Evolutionary conservation across 1,140 invertebrate species (phyloP), one percentile per base, ranked within the genome.

Genomic region (Gonatopus flavifemur): DNA sequence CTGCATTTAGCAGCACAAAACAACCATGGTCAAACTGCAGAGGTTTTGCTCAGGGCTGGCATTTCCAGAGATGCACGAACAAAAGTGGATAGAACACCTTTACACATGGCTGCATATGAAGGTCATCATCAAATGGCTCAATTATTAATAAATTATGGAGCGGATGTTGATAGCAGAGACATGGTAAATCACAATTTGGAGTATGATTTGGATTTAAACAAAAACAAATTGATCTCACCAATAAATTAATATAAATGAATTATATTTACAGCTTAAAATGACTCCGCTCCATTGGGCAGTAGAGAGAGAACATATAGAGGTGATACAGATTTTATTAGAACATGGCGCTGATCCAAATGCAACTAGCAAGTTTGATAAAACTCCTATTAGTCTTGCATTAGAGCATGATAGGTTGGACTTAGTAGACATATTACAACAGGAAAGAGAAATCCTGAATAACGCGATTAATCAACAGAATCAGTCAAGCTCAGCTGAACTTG

Each of bases 241-340:
- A 18, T 18, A 5, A 18, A 36, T 1, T 12, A 36, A 36, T 38
- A 18, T 47, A 18, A 55, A 15, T 36, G 41, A 18, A 45, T 40
- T 38, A 22, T 38, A 16, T 41, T 68, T 64, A 9, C 56, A 91
- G 91, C 76, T 96, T 21, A 86, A 86, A 67, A 96, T 96, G 93
- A 96, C 93, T 19, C 92, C 94, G 21, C 79, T 98, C 18, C 94
- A 97, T 80, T 97, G 94, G 94, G 93, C 93, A 8, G 90, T 90
- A 37, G 92, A 95, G 77, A 85, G 88, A 57, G 84, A 86, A n/a
- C 87, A 93, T 70, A 63, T 82, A 22, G 81, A 82, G 36, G 84
- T 88, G 31, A 88, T 90, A 22, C 80, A 85, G 45, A 61, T 86
- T 35, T 77, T 96, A 36, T 65, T 96, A 3, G 80, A 84, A 43